Evolutionary conservation across 2,888 invertebrate species (phyloP).

Genomic region (Epirrhoe tristata): DNA sequence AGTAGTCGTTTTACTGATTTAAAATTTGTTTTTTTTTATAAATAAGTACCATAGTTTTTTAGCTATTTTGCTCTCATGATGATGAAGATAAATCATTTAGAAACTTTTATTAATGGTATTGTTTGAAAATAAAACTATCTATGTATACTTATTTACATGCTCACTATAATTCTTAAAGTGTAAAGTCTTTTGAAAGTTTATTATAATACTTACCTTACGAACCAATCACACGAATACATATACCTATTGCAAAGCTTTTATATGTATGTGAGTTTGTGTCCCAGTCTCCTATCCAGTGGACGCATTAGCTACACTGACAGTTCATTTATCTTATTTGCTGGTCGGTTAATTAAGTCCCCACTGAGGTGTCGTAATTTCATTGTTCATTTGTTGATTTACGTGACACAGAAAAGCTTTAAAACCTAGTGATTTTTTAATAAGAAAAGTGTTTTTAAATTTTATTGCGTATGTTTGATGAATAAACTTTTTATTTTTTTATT

Average conservation of each 20-base stretch:
- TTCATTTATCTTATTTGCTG: slow-evolving; percentile 81
- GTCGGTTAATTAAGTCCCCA: slow-evolving; percentile 77
- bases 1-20: neutral
- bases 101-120: too few relatives aligned
- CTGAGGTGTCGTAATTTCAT: slow-evolving; percentile 71
- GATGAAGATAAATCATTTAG: too few relatives aligned
- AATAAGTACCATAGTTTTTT: too few relatives aligned
- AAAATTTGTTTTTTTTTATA: neutral
- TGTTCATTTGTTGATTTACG: slow-evolving; percentile 72
- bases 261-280: slow-evolving; percentile 44
- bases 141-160: too few relatives aligned
- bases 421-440: slow-evolving; percentile 12
- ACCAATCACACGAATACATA: too few relatives aligned
- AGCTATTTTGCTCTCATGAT: too few relatives aligned
- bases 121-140: too few relatives aligned
- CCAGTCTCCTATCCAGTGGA: slow-evolving; percentile 52
- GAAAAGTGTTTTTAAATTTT: neutral
- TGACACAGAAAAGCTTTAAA: slow-evolving; percentile 25
- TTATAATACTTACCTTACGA: too few relatives aligned
- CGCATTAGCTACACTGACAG: slow-evolving; percentile 76
- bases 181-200: too few relatives aligned
- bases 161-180: too few relatives aligned
- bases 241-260: neutral
- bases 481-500: too few relatives aligned
- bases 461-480: too few relatives aligned